Percentiles rank a stretch among this genome's conserved stretches.
Conservation (phyloP, 2,797 vertebrate species). For the Crax fasciolata region DNA sequence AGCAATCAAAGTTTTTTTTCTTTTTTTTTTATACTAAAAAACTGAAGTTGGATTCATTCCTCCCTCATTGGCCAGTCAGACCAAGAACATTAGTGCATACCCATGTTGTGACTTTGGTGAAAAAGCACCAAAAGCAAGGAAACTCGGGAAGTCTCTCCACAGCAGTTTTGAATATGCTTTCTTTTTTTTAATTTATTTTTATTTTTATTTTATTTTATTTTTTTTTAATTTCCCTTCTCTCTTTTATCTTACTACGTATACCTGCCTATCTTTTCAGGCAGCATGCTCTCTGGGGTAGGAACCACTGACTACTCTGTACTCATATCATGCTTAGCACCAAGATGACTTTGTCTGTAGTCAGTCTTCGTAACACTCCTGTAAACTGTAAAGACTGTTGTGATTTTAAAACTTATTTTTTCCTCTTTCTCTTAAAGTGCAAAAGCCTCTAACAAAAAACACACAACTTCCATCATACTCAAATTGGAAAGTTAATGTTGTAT, state of each 20-base stretch:
- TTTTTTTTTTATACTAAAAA: background rate
- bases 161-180: background rate
- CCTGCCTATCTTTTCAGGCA: background rate
- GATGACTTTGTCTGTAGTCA: background rate
- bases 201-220: too few species aligned
- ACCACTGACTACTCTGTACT: background rate
- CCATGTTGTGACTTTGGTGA: background rate
- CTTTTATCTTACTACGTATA: background rate
- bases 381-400: background rate
- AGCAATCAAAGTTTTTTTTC: background rate
- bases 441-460: accelerated
- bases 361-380: background rate
- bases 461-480: background rate
- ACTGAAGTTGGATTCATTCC: background rate
- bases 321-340: background rate
- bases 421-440: background rate
- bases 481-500: background rate
- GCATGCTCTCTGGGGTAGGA: background rate
- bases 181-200: too few species aligned
- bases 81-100: background rate
- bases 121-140: background rate
- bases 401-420: background rate
- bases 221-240: background rate
- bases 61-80: background rate
- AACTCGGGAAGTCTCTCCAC: background rate